Conservation (phyloP, 1,140 invertebrate species). For the Thaumatotibia leucotreta region DNA sequence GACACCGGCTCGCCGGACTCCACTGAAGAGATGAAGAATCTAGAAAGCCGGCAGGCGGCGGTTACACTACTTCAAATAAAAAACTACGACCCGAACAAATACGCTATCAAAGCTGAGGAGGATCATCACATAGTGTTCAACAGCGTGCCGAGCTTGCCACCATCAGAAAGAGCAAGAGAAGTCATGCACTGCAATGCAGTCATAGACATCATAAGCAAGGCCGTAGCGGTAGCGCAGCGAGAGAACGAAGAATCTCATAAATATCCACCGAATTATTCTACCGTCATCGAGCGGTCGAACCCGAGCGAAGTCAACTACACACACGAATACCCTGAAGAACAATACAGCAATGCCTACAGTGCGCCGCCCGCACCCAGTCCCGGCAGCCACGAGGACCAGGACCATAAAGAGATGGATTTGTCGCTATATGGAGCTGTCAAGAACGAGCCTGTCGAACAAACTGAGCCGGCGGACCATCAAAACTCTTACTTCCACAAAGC, state of each 20-base stretch:
- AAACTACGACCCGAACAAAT: constrained; percentile 73
- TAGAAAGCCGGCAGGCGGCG: constrained; percentile 73
- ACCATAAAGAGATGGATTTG: constrained; percentile 72
- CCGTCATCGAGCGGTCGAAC: constrained; percentile 52
- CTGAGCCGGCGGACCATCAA: constrained; percentile 38
- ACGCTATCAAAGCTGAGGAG: constrained; percentile 63
- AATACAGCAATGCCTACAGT: constrained; percentile 38
- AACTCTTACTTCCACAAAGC: constrained; percentile 43
- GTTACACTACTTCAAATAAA: constrained; percentile 73
- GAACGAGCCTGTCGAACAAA: constrained; percentile 45
- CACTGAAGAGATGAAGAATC: constrained; percentile 74
- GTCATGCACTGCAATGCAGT: constrained; percentile 74
- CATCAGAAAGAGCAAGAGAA: constrained; percentile 64
- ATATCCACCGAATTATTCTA: constrained; percentile 53
- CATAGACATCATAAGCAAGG: constrained; percentile 74
- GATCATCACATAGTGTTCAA: constrained; percentile 72
- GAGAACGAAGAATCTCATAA: constrained; percentile 70
- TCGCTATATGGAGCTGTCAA: constrained; percentile 58
- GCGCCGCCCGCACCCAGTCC: constrained; percentile 44
- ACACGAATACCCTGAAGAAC: constrained; percentile 57
- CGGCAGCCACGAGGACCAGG: constrained; percentile 54
- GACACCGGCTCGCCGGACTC: constrained; percentile 72
- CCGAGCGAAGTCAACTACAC: constrained; percentile 35
- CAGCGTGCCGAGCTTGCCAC: constrained; percentile 64
- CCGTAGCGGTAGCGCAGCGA: constrained; percentile 67